Conservation (phyloP, 2,888 invertebrate species). For the Yponomeuta cagnagella region DNA sequence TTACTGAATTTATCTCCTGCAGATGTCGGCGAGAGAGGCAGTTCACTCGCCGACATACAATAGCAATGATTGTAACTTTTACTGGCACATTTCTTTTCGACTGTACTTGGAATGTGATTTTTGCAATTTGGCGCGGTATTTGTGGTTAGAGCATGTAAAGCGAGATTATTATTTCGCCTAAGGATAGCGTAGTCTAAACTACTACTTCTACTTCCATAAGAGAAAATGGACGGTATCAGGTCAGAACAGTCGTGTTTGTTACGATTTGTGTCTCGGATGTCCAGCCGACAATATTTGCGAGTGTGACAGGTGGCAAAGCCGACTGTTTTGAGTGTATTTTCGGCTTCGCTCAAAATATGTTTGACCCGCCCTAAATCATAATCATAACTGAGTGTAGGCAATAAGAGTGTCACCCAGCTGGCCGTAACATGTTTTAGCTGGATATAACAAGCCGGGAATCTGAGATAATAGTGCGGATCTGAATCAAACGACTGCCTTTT, state of each 20-base stretch:
- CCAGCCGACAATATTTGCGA: neutral
- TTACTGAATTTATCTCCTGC: too few species aligned
- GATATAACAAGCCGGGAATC: neutral
- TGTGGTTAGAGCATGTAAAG: neutral
- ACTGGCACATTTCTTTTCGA: neutral
- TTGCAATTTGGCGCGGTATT: constrained; percentile 8
- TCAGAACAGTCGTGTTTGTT: neutral
- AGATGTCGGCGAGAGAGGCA: too few species aligned
- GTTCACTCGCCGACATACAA: too few species aligned
- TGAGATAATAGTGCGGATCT: neutral
- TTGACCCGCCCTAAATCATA: neutral
- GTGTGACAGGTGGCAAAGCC: neutral
- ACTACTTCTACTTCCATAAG: neutral
- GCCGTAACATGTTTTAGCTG: neutral
- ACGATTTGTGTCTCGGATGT: constrained; percentile 1
- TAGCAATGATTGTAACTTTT: too few species aligned
- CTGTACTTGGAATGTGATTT: constrained; percentile 3
- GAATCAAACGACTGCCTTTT: neutral
- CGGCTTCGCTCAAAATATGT: neutral
- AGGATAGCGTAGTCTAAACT: neutral
- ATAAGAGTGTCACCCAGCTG: neutral
- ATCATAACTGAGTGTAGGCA: neutral
- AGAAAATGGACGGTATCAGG: neutral
- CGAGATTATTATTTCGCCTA: neutral
- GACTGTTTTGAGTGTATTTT: neutral